phyloP scores from a whole-genome alignment of 2,113 vertebrate species.

The Polypterus bichir region DNA sequence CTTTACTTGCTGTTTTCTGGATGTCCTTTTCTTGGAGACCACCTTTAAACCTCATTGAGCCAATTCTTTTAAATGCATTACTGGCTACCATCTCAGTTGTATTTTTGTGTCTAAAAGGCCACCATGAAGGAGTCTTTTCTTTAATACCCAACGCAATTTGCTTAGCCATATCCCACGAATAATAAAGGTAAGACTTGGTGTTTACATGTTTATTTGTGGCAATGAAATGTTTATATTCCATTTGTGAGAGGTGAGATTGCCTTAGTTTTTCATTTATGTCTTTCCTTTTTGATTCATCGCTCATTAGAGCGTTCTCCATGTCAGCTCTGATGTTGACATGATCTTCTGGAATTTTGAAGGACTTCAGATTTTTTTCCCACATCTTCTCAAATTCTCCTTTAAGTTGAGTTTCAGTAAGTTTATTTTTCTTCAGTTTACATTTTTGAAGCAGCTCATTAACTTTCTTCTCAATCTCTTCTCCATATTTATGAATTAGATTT shows the following conservation, averaged over 20 bases:
- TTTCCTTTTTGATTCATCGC: conserved; percentile 9
- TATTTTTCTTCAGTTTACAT: background rate
- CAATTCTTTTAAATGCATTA: background rate
- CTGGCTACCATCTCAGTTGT: background rate
- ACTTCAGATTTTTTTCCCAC: conserved; percentile 16
- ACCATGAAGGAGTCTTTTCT: background rate
- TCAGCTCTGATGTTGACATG: background rate
- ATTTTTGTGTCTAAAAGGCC: background rate
- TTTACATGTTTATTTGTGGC: no score
- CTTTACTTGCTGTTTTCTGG: no score
- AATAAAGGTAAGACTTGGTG: no score
- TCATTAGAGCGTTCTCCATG: conserved; percentile 5
- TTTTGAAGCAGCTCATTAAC: conserved; percentile 12
- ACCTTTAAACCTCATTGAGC: no score
- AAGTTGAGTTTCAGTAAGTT: background rate
- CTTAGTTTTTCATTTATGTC: background rate
- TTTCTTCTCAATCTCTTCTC: conserved; percentile 14
- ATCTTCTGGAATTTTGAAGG: background rate
- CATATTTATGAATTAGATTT: conserved; percentile 1
- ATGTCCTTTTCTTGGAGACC: no score
- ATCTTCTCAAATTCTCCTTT: conserved; percentile 4
- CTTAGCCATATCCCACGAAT: no score
- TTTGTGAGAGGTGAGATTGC: conserved; percentile 4
- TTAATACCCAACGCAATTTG: background rate
- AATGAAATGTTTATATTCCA: background rate